phyloP scores from a whole-genome alignment of 2,797 vertebrate species.

The Onychomys torridus region DNA sequence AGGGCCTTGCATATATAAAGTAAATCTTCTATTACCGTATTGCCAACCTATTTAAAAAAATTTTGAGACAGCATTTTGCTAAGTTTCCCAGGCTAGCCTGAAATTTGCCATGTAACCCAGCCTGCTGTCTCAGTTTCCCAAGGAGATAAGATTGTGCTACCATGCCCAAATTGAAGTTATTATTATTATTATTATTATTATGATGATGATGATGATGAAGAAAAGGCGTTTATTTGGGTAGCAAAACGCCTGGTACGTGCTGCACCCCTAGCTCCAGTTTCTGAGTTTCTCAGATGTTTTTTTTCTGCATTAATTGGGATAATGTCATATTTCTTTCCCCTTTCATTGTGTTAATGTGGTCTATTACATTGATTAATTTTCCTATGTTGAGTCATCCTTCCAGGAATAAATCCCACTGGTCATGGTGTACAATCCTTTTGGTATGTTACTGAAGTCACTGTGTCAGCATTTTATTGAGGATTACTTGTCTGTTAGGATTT shows the following conservation, averaged over 20 bases:
- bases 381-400: constrained; percentile 10
- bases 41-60: neutral
- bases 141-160: neutral
- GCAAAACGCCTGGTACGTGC: neutral
- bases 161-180: neutral
- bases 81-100: neutral
- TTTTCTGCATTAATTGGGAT: neutral
- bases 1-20: neutral
- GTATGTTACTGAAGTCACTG: neutral
- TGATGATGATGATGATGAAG: too few species aligned
- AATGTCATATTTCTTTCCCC: neutral
- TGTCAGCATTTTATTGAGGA: constrained; percentile 10
- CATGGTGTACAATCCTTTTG: neutral
- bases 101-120: neutral
- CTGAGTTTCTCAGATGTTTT: neutral
- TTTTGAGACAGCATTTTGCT: neutral
- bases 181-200: too few species aligned
- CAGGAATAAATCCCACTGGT: neutral
- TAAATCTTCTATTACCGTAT: neutral
- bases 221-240: neutral
- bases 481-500: constrained; percentile 1
- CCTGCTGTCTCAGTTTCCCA: neutral
- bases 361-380: neutral
- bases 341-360: constrained; percentile 12
- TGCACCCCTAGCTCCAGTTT: neutral